Conservation (phyloP, 1,140 invertebrate species). For the Diprion similis region DNA sequence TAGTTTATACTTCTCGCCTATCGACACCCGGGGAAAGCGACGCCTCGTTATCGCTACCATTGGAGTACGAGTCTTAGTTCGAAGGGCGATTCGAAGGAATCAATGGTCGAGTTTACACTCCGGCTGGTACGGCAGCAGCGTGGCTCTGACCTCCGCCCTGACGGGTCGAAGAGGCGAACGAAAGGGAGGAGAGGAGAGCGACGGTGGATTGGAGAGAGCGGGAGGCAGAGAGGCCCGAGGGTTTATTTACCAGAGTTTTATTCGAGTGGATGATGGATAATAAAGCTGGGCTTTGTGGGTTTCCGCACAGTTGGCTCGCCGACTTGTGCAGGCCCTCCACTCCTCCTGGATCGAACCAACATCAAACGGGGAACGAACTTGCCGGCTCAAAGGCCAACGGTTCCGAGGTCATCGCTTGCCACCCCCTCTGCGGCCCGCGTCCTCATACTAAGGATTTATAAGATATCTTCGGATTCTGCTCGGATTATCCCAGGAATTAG, state of each 20-base stretch:
- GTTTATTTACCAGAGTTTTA: conserved; percentile 16
- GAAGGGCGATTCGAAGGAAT: background rate
- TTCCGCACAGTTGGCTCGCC: conserved; percentile 12
- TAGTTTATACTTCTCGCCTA: too few relatives aligned
- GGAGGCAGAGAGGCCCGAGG: background rate
- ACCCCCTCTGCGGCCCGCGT: background rate
- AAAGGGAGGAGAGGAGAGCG: background rate
- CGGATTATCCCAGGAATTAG: background rate
- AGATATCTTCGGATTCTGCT: background rate
- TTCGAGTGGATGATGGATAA: conserved; percentile 18
- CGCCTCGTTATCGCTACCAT: background rate
- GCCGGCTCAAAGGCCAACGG: conserved; percentile 5
- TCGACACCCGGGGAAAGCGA: background rate
- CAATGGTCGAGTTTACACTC: conserved; percentile 13
- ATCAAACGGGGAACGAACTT: conserved; percentile 9
- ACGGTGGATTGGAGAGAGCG: background rate
- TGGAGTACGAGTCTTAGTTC: background rate
- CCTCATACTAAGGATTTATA: conserved; percentile 3
- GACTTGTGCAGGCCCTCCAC: conserved; percentile 10
- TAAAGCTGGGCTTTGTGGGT: conserved; percentile 16
- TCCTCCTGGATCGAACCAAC: conserved; percentile 6
- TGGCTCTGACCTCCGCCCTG: background rate
- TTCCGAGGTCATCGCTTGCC: conserved; percentile 4
- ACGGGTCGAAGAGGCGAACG: background rate
- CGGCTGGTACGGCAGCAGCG: background rate